Evolutionary conservation across 2,888 invertebrate species (phyloP).

Genomic region (Sminthurinus aureus): DNA sequence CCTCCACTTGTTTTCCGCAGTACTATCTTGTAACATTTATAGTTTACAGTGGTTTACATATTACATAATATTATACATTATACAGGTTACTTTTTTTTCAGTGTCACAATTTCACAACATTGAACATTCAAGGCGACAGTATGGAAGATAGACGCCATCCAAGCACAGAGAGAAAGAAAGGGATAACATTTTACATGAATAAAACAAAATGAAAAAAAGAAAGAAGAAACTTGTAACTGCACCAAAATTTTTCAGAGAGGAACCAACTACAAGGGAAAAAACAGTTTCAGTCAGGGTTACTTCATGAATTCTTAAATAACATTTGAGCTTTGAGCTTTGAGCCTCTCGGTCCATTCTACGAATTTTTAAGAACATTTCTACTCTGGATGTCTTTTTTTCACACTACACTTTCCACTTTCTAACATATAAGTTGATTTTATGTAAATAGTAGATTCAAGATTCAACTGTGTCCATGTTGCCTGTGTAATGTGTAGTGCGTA

Average conservation of each 20-base stretch:
- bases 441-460: too few species aligned
- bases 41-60: not conserved
- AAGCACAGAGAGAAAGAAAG: conserved; percentile 33
- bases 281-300: not conserved
- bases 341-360: conserved; percentile 4
- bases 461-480: too few species aligned
- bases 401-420: not conserved
- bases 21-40: not conserved
- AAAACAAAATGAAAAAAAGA: not conserved
- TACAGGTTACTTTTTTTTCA: not conserved
- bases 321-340: conserved; percentile 8
- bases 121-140: conserved; percentile 37
- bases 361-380: not conserved
- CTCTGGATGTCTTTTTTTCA: not conserved
- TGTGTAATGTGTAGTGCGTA: too few species aligned
- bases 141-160: conserved; percentile 34
- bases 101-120: conserved; percentile 24
- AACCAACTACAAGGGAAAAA: not conserved
- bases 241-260: not conserved
- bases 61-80: not conserved
- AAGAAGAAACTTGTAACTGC: not conserved
- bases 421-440: not conserved
- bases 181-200: not conserved
- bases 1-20: not conserved
- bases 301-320: conserved; percentile 24